These are phyloP conservation scores for Trochalopteron elliotii DNA, from an alignment of 2,113 vertebrate species.

Conservation along the genomic window DNA sequence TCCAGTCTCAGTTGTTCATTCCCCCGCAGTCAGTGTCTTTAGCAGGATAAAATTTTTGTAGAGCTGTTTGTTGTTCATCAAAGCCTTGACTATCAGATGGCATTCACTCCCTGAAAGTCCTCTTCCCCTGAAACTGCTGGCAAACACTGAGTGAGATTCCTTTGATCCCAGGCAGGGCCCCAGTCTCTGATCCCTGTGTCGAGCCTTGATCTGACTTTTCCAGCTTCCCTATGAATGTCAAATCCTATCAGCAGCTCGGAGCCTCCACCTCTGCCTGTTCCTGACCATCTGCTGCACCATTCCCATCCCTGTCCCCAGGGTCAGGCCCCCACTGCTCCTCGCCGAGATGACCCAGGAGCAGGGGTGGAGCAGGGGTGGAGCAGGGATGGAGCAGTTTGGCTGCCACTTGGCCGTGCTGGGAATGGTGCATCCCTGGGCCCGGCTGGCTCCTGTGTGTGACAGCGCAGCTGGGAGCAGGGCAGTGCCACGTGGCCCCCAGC, in stretches of 20 bases:
- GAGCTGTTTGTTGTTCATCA: neutral
- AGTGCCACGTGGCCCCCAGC: neutral
- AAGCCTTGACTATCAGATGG: neutral
- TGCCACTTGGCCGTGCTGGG: fast-evolving
- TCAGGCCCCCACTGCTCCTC: neutral
- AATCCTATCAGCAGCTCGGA: neutral
- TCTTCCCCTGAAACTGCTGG: neutral
- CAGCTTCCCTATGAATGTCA: neutral
- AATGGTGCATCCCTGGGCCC: neutral
- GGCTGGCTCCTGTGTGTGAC: fast-evolving
- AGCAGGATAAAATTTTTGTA: neutral
- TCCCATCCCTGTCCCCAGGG: neutral
- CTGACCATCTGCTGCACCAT: neutral
- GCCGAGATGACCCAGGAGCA: fast-evolving
- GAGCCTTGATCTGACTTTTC: neutral
- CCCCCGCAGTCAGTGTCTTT: neutral
- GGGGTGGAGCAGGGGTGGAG: neutral
- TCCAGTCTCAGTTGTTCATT: neutral
- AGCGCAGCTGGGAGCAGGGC: neutral
- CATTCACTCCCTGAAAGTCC: constrained; percentile 41
- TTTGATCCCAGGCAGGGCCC: neutral
- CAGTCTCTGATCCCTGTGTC: neutral
- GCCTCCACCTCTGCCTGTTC: neutral
- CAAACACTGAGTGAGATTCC: neutral
- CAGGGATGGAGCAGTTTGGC: neutral